Evolutionary conservation across 2,113 vertebrate species (phyloP).

Genomic region (Cercocebus atys): DNA sequence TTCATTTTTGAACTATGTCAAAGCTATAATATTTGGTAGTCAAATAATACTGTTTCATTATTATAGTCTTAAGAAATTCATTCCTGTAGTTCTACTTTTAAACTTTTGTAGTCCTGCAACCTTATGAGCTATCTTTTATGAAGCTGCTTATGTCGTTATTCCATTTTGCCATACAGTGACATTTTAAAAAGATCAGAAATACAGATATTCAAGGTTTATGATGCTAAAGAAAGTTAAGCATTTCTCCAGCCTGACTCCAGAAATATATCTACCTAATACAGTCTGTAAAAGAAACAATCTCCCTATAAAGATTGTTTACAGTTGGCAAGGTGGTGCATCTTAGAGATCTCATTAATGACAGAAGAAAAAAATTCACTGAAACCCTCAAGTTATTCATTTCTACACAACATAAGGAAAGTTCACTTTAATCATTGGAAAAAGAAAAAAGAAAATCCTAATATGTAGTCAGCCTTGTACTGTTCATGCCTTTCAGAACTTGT

Average conservation of each 20-base stretch:
- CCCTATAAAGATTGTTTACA: neutral
- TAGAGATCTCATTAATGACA: neutral
- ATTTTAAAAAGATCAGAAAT: conserved; percentile 52
- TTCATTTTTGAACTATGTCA: neutral
- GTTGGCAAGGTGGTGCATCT: neutral
- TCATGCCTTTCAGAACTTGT: neutral
- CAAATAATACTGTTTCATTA: neutral
- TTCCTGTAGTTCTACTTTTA: neutral
- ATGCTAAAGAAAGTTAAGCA: neutral
- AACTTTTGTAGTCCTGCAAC: neutral
- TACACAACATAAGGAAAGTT: neutral
- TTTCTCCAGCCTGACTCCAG: neutral
- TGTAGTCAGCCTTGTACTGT: neutral
- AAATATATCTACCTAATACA: neutral
- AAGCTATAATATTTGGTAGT: neutral
- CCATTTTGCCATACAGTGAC: neutral
- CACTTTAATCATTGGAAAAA: neutral
- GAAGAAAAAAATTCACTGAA: conserved; percentile 10
- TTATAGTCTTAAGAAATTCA: conserved; percentile 8
- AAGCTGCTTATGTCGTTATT: conserved; percentile 41
- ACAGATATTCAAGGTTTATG: neutral
- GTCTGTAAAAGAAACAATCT: neutral
- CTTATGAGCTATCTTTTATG: neutral
- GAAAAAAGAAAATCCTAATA: neutral
- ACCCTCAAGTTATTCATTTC: neutral